phyloP scores from a whole-genome alignment of 1,140 invertebrate genomes.

The Drosophila novamexicana region DNA sequence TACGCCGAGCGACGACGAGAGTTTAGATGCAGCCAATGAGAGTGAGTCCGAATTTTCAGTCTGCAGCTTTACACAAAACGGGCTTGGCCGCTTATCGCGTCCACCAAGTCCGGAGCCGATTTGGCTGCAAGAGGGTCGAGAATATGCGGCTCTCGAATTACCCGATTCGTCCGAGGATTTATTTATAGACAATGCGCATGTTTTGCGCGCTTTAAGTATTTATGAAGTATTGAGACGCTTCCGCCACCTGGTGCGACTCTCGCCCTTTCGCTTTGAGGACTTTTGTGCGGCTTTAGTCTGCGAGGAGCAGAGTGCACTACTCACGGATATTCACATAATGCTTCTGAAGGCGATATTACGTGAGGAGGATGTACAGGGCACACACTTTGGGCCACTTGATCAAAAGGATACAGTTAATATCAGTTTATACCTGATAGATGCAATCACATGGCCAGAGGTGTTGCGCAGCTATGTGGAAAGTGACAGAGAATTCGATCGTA shows the following conservation, averaged over 20 bases:
- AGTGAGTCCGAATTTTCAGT: conserved; percentile 94
- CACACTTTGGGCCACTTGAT: conserved; percentile 97
- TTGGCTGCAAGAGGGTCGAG: conserved; percentile 91
- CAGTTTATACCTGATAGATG: conserved; percentile 95
- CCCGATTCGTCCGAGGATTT: conserved; percentile 96
- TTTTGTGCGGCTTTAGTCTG: conserved; percentile 96
- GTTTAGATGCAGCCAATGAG: conserved; percentile 88
- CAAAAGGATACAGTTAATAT: conserved; percentile 98
- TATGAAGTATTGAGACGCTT: conserved; percentile 98
- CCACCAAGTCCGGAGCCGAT: conserved; percentile 94
- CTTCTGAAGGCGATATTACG: conserved; percentile 95
- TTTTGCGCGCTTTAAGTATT: conserved; percentile 92
- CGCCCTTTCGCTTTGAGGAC: conserved; percentile 98
- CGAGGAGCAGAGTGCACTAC: conserved; percentile 95
- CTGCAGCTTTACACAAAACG: conserved; percentile 89
- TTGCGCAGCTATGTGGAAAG: conserved; percentile 95
- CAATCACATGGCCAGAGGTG: conserved; percentile 97
- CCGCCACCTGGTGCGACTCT: conserved; percentile 93
- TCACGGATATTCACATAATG: conserved; percentile 97
- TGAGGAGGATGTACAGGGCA: conserved; percentile 97
- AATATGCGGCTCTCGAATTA: conserved; percentile 90
- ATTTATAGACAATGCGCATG: conserved; percentile 90
- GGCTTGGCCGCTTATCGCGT: conserved; percentile 85
- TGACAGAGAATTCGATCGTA: conserved; percentile 91
- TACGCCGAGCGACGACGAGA: conserved; percentile 88